Conservation (phyloP, 2,797 vertebrate genomes). For the Anguilla pacifica region DNA sequence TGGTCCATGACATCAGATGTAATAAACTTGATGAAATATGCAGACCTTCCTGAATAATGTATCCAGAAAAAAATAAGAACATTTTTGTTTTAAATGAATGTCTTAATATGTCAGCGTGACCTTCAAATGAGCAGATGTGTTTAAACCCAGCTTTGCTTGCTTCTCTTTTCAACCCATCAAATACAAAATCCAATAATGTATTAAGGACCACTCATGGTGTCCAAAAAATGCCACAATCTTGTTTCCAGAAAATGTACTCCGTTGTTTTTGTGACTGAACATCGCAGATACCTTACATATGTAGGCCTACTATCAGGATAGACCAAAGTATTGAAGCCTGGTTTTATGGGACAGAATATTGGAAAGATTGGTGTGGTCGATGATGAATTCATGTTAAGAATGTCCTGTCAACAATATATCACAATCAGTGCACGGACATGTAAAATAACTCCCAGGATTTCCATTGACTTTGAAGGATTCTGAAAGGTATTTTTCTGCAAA, state of each 20-base stretch:
- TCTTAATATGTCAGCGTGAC: constrained; percentile 22
- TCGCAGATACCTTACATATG: not conserved
- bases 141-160: constrained; percentile 20
- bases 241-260: not conserved
- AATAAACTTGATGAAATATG: constrained; percentile 18
- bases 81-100: not conserved
- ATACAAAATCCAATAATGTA: not conserved
- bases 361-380: not conserved
- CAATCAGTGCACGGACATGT: not conserved
- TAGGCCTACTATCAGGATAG: not conserved
- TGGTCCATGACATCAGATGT: constrained; percentile 10
- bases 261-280: not conserved
- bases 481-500: not conserved
- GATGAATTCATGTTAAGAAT: not conserved
- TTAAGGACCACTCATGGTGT: not conserved
- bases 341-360: not conserved
- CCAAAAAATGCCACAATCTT: not conserved
- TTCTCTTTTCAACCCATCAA: constrained; percentile 33
- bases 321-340: not conserved
- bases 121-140: constrained; percentile 34
- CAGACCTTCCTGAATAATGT: not conserved
- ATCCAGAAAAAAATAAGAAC: not conserved
- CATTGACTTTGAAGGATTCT: not conserved
- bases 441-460: not conserved
- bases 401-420: not conserved